Conservation (phyloP, 2,888 invertebrate genomes). For the Tachystola acroxantha region DNA sequence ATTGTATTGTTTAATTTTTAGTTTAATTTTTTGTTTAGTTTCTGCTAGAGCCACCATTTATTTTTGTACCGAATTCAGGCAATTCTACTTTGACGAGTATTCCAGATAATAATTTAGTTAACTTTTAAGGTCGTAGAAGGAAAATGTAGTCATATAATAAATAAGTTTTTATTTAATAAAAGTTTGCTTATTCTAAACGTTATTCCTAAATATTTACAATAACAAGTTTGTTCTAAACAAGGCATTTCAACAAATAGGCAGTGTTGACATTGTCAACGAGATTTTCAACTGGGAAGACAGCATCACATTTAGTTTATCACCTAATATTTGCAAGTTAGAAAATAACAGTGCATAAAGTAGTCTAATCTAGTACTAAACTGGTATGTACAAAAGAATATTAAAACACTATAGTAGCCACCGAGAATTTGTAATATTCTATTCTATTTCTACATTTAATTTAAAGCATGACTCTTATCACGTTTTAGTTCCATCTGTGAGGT, state of each 20-base stretch:
- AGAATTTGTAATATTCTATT: too few species aligned
- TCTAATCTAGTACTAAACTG: too few species aligned
- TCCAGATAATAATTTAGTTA: conserved; percentile 8
- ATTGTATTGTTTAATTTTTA: conserved; percentile 12
- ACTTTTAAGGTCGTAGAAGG: conserved; percentile 13
- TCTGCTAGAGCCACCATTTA: conserved; percentile 17
- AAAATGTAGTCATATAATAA: conserved; percentile 49
- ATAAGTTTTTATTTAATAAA: conserved; percentile 65
- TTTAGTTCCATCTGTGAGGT: neutral
- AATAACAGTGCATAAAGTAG: too few species aligned
- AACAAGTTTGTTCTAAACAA: conserved; percentile 25
- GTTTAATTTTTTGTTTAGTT: conserved; percentile 14
- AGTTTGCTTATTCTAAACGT: conserved; percentile 50
- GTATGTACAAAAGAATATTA: too few species aligned
- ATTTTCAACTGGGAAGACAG: conserved; percentile 10
- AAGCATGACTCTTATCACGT: conserved; percentile 8
- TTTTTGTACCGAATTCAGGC: conserved; percentile 23
- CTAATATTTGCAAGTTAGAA: too few species aligned
- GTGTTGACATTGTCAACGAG: conserved; percentile 8
- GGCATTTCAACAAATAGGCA: conserved; percentile 22
- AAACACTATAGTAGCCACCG: too few species aligned
- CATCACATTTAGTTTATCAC: neutral
- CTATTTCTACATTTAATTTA: too few species aligned
- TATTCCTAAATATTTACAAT: conserved; percentile 56
- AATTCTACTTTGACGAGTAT: conserved; percentile 20